phyloP scores from a whole-genome alignment of 2,888 invertebrate genomes.

The Antheraea assamensis region DNA sequence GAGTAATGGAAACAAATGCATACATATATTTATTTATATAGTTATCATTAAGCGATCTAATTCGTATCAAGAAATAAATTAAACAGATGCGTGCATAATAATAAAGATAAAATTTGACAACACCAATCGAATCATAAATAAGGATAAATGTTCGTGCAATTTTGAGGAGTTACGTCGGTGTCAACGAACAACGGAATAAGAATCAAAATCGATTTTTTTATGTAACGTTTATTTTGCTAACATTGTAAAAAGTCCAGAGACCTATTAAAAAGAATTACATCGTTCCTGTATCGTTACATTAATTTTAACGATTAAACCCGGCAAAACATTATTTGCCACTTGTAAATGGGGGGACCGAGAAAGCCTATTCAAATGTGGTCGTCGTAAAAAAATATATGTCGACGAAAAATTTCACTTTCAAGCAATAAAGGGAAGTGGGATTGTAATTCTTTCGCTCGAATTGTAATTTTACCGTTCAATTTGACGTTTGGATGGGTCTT shows the following conservation, averaged over 20 bases:
- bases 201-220: neutral
- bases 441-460: slow-evolving; percentile 63
- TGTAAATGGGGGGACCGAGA: slow-evolving; percentile 47
- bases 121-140: slow-evolving; percentile 9
- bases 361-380: slow-evolving; percentile 63
- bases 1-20: neutral
- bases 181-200: neutral
- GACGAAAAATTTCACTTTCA: slow-evolving; percentile 58
- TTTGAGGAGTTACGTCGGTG: neutral
- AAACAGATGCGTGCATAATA: neutral
- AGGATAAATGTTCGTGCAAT: neutral
- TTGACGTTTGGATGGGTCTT: slow-evolving; percentile 48
- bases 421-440: slow-evolving; percentile 63
- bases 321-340: slow-evolving; percentile 53
- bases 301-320: slow-evolving; percentile 74
- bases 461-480: slow-evolving; percentile 64
- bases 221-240: neutral
- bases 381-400: slow-evolving; percentile 56
- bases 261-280: slow-evolving; percentile 32
- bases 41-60: neutral
- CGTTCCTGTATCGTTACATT: slow-evolving; percentile 64
- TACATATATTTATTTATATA: neutral
- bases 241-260: neutral
- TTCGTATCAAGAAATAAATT: neutral
- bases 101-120: slow-evolving; percentile 27